A percentile compares a stretch with the other conserved stretches of the same genome.
Conservation (phyloP, 2,113 vertebrate genomes). For the Tetraodon nigroviridis region DNA sequence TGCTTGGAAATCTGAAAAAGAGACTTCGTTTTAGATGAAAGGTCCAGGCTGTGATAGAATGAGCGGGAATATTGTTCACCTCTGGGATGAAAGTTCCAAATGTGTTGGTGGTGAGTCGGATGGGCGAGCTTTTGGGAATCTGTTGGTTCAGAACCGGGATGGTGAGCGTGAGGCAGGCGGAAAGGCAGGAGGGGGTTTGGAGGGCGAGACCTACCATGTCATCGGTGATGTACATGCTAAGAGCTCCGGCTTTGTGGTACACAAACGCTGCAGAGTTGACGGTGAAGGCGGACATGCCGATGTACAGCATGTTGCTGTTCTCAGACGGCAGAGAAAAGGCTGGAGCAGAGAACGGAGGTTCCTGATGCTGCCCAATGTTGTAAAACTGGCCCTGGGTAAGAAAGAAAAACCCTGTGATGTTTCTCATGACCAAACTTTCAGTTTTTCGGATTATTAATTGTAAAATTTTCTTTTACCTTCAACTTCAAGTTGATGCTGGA, state of each 20-base stretch:
- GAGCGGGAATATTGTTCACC: constrained; percentile 36
- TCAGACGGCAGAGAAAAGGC: constrained; percentile 59
- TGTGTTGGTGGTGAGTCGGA: constrained; percentile 69
- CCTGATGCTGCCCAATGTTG: constrained; percentile 68
- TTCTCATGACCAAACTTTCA: neutral
- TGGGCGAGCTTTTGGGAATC: constrained; percentile 65
- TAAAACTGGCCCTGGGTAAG: constrained; percentile 74
- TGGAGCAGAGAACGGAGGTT: constrained; percentile 66
- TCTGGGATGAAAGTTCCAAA: constrained; percentile 67
- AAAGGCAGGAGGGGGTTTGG: neutral
- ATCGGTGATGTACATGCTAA: constrained; percentile 71
- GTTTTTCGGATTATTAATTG: neutral
- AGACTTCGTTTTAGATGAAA: neutral
- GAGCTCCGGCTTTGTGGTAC: constrained; percentile 66
- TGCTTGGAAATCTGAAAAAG: constrained; percentile 59
- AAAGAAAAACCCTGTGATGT: neutral
- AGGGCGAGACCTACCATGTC: constrained; percentile 66
- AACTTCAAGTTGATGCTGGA: constrained; percentile 62
- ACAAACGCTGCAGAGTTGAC: constrained; percentile 73
- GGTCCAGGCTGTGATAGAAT: rapidly evolving
- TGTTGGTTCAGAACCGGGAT: constrained; percentile 26
- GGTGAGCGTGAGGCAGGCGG: neutral
- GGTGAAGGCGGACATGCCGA: constrained; percentile 70
- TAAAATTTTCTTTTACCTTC: constrained; percentile 58
- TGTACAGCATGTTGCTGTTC: constrained; percentile 68